These are phyloP conservation scores for Delia radicum DNA, from an alignment of 1,140 invertebrate genomes.

Conservation along the genomic window DNA sequence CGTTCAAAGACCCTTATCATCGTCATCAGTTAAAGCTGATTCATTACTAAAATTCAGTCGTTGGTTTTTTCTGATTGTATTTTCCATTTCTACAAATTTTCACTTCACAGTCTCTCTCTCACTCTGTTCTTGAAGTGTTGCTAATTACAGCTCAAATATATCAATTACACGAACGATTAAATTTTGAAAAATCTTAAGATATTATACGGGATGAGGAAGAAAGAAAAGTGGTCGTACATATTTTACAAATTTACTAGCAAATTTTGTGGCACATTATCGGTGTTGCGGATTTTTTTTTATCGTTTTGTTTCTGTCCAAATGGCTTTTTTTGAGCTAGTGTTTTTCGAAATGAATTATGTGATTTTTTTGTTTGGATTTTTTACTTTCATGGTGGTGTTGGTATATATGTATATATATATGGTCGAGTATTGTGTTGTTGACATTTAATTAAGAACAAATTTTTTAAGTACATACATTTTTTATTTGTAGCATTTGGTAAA, in stretches of 20 bases:
- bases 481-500: no score
- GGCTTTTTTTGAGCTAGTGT: neutral
- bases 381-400: neutral
- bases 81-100: neutral
- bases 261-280: neutral
- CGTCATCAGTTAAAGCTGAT: constrained; percentile 26
- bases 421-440: neutral
- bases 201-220: neutral
- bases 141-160: constrained; percentile 54
- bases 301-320: neutral
- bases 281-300: neutral
- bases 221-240: neutral
- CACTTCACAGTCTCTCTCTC: neutral
- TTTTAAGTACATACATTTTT: no score
- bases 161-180: constrained; percentile 53
- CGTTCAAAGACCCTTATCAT: constrained; percentile 31
- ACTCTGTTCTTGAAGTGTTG: constrained; percentile 36
- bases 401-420: neutral
- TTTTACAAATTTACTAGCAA: neutral
- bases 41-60: neutral
- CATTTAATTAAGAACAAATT: constrained; percentile 21
- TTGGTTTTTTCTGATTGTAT: neutral
- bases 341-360: neutral
- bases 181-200: constrained; percentile 35
- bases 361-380: neutral